Percentiles rank a stretch among this genome's conserved stretches.
phyloP scores from a whole-genome alignment of 2,888 invertebrate genomes.

The Tuta absoluta region DNA sequence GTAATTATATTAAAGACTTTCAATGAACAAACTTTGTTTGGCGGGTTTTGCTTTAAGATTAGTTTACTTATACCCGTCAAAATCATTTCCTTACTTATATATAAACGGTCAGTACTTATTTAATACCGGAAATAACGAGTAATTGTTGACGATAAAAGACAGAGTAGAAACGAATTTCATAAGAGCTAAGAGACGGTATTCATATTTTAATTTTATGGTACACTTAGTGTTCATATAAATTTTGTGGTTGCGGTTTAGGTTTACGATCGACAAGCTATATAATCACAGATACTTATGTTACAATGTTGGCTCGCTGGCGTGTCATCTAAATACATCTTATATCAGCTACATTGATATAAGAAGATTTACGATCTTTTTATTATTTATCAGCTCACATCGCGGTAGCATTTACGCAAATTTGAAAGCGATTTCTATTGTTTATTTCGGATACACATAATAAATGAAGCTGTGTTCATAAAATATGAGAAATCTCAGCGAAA shows the following conservation, averaged over 20 bases:
- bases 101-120: neutral
- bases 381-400: neutral
- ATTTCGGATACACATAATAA: neutral
- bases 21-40: too few relatives aligned
- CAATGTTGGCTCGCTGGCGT: slow-evolving; percentile 17
- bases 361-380: slow-evolving; percentile 2
- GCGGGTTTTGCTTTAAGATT: too few relatives aligned
- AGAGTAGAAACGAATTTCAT: neutral
- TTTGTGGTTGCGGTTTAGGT: slow-evolving; percentile 32
- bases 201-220: slow-evolving; percentile 24
- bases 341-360: neutral
- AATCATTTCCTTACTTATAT: too few relatives aligned
- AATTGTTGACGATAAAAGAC: neutral
- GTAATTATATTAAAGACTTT: neutral
- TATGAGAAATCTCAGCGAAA: too few relatives aligned
- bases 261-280: slow-evolving; percentile 35
- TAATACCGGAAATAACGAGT: neutral
- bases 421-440: neutral
- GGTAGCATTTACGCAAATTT: neutral
- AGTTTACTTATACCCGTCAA: too few relatives aligned
- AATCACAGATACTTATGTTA: slow-evolving; percentile 23
- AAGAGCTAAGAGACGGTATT: slow-evolving; percentile 7
- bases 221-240: slow-evolving; percentile 20
- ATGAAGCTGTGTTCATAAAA: neutral
- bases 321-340: neutral